Evolutionary conservation across 1,140 invertebrate genomes (phyloP).

Genomic region (Drosophila kurseongensis): DNA sequence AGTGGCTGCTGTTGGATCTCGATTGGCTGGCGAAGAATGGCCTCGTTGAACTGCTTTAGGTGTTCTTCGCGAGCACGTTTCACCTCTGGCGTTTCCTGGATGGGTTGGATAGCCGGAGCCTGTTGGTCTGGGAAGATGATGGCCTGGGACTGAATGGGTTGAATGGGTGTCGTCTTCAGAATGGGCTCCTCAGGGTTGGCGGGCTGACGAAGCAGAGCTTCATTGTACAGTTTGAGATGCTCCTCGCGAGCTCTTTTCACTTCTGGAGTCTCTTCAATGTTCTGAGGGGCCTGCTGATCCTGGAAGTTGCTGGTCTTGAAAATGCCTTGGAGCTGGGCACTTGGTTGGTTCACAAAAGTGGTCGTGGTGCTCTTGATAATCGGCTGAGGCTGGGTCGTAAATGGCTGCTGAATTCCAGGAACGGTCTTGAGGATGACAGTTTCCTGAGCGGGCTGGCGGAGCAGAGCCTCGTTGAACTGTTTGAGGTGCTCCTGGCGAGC

Average conservation of each 20-base stretch:
- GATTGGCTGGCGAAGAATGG: constrained; percentile 31
- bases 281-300: constrained; percentile 29
- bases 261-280: constrained; percentile 60
- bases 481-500: constrained; percentile 71
- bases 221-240: constrained; percentile 63
- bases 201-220: constrained; percentile 47
- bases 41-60: constrained; percentile 64
- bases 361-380: neutral
- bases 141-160: constrained; percentile 8
- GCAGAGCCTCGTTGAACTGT: constrained; percentile 59
- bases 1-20: constrained; percentile 32
- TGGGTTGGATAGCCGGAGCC: constrained; percentile 3
- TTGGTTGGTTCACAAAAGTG: constrained; percentile 2
- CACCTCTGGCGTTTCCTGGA: constrained; percentile 67
- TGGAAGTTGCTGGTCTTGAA: constrained; percentile 1
- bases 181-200: constrained; percentile 15
- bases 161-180: constrained; percentile 26
- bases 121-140: constrained; percentile 6
- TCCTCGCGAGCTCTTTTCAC: constrained; percentile 66
- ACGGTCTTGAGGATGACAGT: constrained; percentile 8
- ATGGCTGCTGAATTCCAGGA: constrained; percentile 31
- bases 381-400: constrained; percentile 3
- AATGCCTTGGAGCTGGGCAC: neutral
- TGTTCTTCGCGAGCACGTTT: constrained; percentile 70
- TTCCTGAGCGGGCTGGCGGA: constrained; percentile 25